Conservation (phyloP, 2,888 invertebrate genomes). For the Drosophila putrida region DNA sequence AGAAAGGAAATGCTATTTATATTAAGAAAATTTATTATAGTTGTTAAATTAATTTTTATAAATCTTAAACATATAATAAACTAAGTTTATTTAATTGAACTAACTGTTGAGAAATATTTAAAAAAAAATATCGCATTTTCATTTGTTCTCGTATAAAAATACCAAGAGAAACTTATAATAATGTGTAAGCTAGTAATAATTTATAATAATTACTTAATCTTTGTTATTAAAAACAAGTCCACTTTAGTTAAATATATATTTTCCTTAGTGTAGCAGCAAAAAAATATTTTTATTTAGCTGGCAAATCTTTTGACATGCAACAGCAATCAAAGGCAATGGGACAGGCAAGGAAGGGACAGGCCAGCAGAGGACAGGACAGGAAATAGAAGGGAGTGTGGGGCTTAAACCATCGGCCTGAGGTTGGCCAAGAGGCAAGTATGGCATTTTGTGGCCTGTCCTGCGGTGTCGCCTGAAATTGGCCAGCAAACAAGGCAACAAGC, state of each 20-base stretch:
- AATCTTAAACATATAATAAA: no score
- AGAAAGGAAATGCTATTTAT: not conserved
- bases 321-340: conserved; percentile 69
- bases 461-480: conserved; percentile 74
- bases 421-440: conserved; percentile 26
- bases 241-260: not conserved
- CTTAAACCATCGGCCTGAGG: not conserved
- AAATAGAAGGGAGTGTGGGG: not conserved
- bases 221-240: not conserved
- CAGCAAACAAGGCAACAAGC: conserved; percentile 45
- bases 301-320: conserved; percentile 78
- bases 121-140: no score
- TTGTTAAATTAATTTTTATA: not conserved
- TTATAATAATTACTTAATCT: no score
- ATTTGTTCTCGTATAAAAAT: no score
- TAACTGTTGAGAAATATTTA: no score
- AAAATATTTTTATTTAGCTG: conserved; percentile 72
- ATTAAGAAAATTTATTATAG: not conserved
- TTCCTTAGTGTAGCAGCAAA: conserved; percentile 29
- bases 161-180: no score
- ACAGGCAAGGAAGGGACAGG: not conserved
- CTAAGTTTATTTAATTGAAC: no score
- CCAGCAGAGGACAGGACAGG: not conserved
- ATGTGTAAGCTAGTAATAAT: no score
- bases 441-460: conserved; percentile 75